phyloP scores from a whole-genome alignment of 2,113 vertebrate genomes.

The Oryzias woworae region DNA sequence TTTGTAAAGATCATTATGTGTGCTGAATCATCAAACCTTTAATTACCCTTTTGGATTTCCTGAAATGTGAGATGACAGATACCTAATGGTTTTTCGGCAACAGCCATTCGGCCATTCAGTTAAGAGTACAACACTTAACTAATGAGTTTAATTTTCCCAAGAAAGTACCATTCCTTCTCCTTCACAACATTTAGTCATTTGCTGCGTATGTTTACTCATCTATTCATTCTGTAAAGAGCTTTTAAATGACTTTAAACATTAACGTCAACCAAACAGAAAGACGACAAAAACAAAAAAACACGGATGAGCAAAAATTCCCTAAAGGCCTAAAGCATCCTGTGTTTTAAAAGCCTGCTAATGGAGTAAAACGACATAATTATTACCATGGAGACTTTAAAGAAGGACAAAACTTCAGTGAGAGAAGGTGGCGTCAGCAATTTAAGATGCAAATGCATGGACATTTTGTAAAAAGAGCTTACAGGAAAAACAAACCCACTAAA shows the following conservation, averaged over 20 bases:
- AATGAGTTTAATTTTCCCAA: background rate
- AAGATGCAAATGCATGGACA: background rate
- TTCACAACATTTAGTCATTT: slow-evolving; percentile 1
- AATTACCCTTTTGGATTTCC: slow-evolving; percentile 19
- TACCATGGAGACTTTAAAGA: slow-evolving; percentile 43
- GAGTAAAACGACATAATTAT: slow-evolving; percentile 28
- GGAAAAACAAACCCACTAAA: too few relatives aligned
- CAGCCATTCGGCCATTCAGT: too few relatives aligned
- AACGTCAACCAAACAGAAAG: background rate
- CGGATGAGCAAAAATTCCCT: slow-evolving; percentile 33
- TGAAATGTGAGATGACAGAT: slow-evolving; percentile 21
- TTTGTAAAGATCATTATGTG: background rate
- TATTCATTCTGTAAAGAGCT: too few relatives aligned
- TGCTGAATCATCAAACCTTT: slow-evolving; percentile 31
- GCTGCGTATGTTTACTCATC: too few relatives aligned
- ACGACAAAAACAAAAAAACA: slow-evolving; percentile 4
- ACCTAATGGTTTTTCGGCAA: too few relatives aligned
- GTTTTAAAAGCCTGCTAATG: slow-evolving; percentile 42
- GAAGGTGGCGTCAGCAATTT: slow-evolving; percentile 19
- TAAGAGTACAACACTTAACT: too few relatives aligned
- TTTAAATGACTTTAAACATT: too few relatives aligned
- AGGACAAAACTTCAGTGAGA: slow-evolving; percentile 14
- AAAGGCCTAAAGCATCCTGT: slow-evolving; percentile 33
- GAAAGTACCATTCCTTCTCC: slow-evolving; percentile 4
- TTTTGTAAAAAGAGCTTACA: slow-evolving; percentile 15